phyloP scores from a whole-genome alignment of 2,888 invertebrate genomes.

The Clostera curtula region DNA sequence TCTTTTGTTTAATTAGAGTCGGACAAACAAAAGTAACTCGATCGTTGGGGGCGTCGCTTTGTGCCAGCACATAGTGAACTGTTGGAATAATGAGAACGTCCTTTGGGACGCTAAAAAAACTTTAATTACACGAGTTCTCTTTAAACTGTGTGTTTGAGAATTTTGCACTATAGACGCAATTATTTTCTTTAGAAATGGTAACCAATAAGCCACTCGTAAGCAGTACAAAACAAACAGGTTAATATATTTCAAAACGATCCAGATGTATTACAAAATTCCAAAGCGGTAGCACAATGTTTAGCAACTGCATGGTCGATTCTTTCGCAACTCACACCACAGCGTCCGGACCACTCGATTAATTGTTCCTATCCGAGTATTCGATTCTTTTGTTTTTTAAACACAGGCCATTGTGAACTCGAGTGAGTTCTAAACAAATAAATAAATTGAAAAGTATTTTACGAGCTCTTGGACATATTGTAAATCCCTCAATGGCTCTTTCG shows the following conservation, averaged over 20 bases:
- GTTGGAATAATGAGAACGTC: slow-evolving; percentile 55
- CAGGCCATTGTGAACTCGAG: slow-evolving; percentile 28
- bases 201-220: no score
- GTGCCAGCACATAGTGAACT: slow-evolving; percentile 41
- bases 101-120: slow-evolving; percentile 55
- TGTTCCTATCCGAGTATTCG: slow-evolving; percentile 59
- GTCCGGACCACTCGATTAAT: slow-evolving; percentile 71
- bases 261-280: slow-evolving; percentile 67
- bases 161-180: no score
- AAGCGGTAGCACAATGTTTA: slow-evolving; percentile 69
- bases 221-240: slow-evolving; percentile 66
- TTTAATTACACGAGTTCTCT: no score
- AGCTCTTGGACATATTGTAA: slow-evolving; percentile 24
- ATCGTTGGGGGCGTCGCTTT: slow-evolving; percentile 59
- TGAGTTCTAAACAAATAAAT: slow-evolving; percentile 20
- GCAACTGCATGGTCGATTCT: slow-evolving; percentile 60
- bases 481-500: slow-evolving; percentile 12
- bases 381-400: slow-evolving; percentile 54
- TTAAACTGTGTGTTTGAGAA: no score
- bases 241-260: slow-evolving; percentile 74
- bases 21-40: slow-evolving; percentile 66
- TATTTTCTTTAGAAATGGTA: no score
- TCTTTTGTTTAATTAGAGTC: slow-evolving; percentile 67
- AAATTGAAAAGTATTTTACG: slow-evolving; percentile 20
- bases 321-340: slow-evolving; percentile 64